Evolutionary conservation across 1,140 invertebrate species (phyloP), one percentile per base, ranked within the genome.

Genomic region (Drosophila asahinai): DNA sequence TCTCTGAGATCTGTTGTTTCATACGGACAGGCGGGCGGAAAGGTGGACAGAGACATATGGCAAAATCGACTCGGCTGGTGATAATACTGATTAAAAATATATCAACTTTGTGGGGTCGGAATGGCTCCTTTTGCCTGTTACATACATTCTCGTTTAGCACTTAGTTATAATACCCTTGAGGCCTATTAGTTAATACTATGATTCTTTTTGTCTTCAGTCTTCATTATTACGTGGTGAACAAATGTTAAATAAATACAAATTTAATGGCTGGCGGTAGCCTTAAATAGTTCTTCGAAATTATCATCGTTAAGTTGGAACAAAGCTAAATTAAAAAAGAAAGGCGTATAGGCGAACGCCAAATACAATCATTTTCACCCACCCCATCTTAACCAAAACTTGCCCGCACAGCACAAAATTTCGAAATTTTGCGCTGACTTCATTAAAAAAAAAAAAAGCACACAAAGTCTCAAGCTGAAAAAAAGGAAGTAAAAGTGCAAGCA

Each of bases 351-450:
- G 51, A 63, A 74, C 47, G 48, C 60, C 58, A 77, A 73, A 77
- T 67, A 58, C 63, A 58, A 65, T 65, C 48, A 52, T 55, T 42
- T 61, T 15, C 15, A 27, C 7, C 65, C 25, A 9, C 17, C 17
- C 22, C 55, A 43, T 59, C 12, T 61, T 36, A 22, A 17, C 38
- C 48, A 49, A 55, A 81, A 78, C 38, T 55, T 70, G 84, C 77
- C 14, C 54, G 77, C 54, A 62, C 74, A 90, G 84, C 84, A 62
- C 48, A 84, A 83, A 84, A 78, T 71, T 25, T 25, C 48, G 81
- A 83, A 84, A 78, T 84, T 83, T 87, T 71, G 30, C 86, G 84
- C 84, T 89, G 84, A 87, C 84, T 89, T 73, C 74, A 87, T 87
- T 87, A 87, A 84, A 84, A 52, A 57, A 57, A 40, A 54, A 51